A percentile compares a stretch with the other conserved stretches of the same genome.
These are phyloP conservation scores for Strongylocentrotus purpuratus DNA, from an alignment of 35 echinoderm and acorn worm species.

Conservation along the genomic window DNA sequence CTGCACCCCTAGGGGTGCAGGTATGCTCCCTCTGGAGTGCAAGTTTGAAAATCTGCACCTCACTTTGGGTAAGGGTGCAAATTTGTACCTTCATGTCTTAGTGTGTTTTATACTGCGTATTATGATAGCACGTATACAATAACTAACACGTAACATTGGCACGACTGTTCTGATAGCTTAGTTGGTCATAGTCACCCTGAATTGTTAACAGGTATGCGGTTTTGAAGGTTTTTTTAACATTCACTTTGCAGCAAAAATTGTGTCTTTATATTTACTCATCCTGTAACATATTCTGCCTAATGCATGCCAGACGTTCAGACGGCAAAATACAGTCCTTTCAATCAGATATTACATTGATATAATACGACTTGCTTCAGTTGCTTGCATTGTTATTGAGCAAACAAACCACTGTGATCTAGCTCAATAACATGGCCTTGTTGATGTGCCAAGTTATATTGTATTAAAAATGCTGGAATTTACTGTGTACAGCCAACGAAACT, in stretches of 20 bases:
- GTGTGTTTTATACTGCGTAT: too few species aligned
- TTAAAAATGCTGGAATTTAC: background rate
- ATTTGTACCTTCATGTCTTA: too few species aligned
- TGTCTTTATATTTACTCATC: background rate
- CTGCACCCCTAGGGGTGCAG: too few species aligned
- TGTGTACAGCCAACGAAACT: background rate
- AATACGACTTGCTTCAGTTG: background rate
- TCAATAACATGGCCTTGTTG: background rate
- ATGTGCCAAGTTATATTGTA: background rate
- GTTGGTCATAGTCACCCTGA: too few species aligned
- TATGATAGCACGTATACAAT: too few species aligned
- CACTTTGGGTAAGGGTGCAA: too few species aligned
- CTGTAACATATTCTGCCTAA: background rate
- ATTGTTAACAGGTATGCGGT: too few species aligned
- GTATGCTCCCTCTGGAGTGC: too few species aligned
- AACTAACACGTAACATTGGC: too few species aligned
- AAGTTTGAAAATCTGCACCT: too few species aligned
- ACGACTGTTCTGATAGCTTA: too few species aligned
- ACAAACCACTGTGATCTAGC: background rate
- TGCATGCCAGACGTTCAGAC: background rate
- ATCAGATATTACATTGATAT: background rate
- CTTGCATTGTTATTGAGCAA: background rate
- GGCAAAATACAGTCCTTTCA: background rate
- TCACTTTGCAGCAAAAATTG: background rate
- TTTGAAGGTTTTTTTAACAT: too few species aligned